phyloP scores from a whole-genome alignment of 2,888 invertebrate species.

The Caenorhabditis sulstoni region DNA sequence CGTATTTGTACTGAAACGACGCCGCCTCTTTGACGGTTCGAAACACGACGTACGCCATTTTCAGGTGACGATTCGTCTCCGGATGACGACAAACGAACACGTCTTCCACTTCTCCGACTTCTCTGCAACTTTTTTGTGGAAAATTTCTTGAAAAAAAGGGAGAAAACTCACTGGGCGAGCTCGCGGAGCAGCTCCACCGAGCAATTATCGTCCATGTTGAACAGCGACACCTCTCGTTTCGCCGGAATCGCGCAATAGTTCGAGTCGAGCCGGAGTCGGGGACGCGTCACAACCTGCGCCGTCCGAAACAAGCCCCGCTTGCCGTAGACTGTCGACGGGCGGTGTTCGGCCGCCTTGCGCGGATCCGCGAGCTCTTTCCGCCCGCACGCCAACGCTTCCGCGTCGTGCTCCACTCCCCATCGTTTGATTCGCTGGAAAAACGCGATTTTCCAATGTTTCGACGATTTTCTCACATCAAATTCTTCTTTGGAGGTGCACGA shows the following conservation, averaged over 20 bases:
- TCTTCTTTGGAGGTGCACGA: neutral
- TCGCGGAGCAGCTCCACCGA: constrained; percentile 22
- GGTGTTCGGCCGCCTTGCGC: neutral
- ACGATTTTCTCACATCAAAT: constrained; percentile 15
- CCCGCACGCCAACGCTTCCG: neutral
- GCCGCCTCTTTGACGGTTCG: constrained; percentile 25
- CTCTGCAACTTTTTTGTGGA: constrained; percentile 22
- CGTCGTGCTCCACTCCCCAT: constrained; percentile 3
- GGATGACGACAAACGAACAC: constrained; percentile 49
- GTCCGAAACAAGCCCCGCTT: neutral
- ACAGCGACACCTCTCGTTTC: constrained; percentile 51
- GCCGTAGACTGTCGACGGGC: neutral
- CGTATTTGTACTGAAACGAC: constrained; percentile 26
- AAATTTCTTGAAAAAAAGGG: neutral
- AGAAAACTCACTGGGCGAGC: constrained; percentile 39
- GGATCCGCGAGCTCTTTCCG: constrained; percentile 12
- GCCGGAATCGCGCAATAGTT: constrained; percentile 38
- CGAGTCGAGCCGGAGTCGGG: constrained; percentile 32
- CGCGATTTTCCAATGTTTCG: neutral
- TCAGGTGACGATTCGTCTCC: constrained; percentile 38
- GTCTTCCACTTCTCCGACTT: constrained; percentile 39
- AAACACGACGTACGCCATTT: constrained; percentile 56
- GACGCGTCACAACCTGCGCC: neutral
- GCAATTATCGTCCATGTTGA: constrained; percentile 57
- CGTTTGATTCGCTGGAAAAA: constrained; percentile 26